Evolutionary conservation across 2,113 vertebrate genomes (phyloP), one percentile per base, ranked within the genome.

Genomic region (Bos indicus): DNA sequence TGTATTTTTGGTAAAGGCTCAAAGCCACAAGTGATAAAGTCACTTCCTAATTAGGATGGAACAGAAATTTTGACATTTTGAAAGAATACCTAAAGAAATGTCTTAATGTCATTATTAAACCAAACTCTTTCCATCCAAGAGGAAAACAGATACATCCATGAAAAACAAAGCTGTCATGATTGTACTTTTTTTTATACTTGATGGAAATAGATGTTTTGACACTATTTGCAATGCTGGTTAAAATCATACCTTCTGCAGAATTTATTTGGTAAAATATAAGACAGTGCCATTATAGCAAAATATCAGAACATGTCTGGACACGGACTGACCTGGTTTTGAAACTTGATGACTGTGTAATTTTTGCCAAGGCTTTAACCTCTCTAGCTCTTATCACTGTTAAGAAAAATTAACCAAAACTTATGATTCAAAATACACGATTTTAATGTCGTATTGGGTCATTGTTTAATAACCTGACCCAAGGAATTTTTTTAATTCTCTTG

Each of bases 291-390:
- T 5, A 2, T 1, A n/a, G 26, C 46, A 12, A 3, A 77, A 51
- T 16, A 21, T 40, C 8, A 28, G 56, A 25, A 78, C 9, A 5
- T 51, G 7, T 78, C 28, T 57, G 10, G 6, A 57, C 12, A n/a
- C 0, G 23, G n/a, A 21, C n/a, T 5, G 17, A 71, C 30, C 33
- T 51, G 26, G 23, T 83, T 93, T 95, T 60, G 48, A 93, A 90
- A 91, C 51, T 59, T 43, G 15, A n/a, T 43, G 54, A 36, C 51
- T 57, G 23, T 7, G 26, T 52, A 64, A 28, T 3, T 97, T 95
- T 51, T 88, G 33, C 80, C 48, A 74, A 74, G 52, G 13, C 62
- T 97, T 97, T 95, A 89, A 78, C 40, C 33, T 96, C 25, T 83
- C 33, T 74, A 4, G 21, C 7, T 52, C 16, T 95, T 78, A 87